Evolutionary conservation across 2,113 vertebrate species (phyloP).

Genomic region (Myotis lucifugus): DNA sequence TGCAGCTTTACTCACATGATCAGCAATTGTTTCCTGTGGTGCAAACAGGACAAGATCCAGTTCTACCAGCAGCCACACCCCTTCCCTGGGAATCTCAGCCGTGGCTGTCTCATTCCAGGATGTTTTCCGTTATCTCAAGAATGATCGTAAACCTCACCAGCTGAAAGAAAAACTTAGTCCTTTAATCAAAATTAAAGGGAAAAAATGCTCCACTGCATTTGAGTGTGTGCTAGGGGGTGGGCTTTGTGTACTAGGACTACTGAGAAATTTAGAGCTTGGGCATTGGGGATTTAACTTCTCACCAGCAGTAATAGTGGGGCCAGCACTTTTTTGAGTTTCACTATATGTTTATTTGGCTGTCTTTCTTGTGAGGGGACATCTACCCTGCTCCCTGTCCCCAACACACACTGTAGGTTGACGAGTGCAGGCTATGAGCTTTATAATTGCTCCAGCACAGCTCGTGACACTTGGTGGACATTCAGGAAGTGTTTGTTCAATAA

Average conservation of each 20-base stretch:
- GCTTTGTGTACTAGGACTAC: background rate
- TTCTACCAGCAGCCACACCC: background rate
- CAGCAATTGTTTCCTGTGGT: background rate
- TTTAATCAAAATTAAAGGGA: background rate
- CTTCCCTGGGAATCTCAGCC: background rate
- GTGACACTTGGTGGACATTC: background rate
- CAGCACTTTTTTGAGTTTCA: background rate
- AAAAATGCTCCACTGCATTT: background rate
- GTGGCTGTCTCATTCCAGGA: background rate
- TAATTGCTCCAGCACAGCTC: background rate
- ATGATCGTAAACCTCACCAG: background rate
- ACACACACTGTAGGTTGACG: rapidly evolving
- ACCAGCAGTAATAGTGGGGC: too few relatives aligned
- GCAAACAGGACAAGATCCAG: background rate
- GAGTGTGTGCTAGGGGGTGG: background rate
- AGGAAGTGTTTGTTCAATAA: background rate
- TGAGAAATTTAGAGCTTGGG: background rate
- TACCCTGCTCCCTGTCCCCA: background rate
- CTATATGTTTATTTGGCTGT: background rate
- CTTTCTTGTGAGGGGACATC: background rate
- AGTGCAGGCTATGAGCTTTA: background rate
- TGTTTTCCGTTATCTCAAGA: background rate
- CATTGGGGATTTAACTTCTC: background rate
- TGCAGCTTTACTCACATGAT: background rate
- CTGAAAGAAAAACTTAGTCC: background rate